Conservation (phyloP, 2,113 vertebrate genomes). For the Coracopsis vasa region DNA sequence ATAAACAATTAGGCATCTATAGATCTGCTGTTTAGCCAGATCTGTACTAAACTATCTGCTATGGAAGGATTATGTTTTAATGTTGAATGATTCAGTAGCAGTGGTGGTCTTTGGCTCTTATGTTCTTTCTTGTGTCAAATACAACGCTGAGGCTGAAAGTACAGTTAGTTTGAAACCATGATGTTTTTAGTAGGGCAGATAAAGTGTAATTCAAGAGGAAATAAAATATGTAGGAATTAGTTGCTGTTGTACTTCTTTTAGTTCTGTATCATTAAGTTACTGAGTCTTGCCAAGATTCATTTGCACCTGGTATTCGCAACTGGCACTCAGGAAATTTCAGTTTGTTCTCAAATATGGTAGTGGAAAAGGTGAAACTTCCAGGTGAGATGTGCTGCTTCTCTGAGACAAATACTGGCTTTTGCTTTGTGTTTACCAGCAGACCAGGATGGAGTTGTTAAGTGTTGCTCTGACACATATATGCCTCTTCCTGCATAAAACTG, state of each 20-base stretch:
- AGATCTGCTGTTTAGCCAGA: background rate
- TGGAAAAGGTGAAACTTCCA: background rate
- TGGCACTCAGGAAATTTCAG: too few species aligned
- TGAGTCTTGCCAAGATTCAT: background rate
- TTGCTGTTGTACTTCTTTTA: background rate
- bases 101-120: background rate
- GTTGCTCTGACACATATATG: background rate
- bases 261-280: background rate
- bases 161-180: background rate
- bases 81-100: background rate
- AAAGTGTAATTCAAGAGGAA: background rate
- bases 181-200: background rate
- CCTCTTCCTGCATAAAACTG: background rate
- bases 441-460: background rate
- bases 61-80: background rate
- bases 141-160: background rate
- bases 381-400: background rate
- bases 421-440: background rate
- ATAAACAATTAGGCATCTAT: background rate
- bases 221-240: background rate
- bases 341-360: background rate
- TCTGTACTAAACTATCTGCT: background rate
- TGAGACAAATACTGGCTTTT: background rate
- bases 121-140: background rate
- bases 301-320: background rate